A percentile compares a stretch with the other conserved stretches of the same genome.
These are phyloP conservation scores for Pristionchus mayeri DNA, from an alignment of 2,888 invertebrate species.

Conservation along the genomic window DNA sequence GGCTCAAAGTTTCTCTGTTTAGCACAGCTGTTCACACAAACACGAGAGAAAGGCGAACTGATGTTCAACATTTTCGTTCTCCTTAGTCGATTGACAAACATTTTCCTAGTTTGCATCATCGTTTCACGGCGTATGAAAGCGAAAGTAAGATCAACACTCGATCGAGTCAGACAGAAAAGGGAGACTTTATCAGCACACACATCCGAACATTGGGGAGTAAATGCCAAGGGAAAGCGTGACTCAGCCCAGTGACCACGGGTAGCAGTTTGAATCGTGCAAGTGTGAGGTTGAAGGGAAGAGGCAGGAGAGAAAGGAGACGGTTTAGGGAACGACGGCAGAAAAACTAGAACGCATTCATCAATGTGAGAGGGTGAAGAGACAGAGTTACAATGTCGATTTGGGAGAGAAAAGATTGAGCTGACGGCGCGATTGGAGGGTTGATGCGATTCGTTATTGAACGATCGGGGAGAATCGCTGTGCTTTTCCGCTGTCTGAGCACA, in stretches of 20 bases:
- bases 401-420: neutral
- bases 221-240: neutral
- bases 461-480: no score
- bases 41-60: neutral
- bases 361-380: neutral
- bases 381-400: neutral
- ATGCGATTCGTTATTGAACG: no score
- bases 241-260: neutral
- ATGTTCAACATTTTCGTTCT: neutral
- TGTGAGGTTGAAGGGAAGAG: neutral
- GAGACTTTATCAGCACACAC: neutral
- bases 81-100: no score
- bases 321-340: neutral
- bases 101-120: no score
- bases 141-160: no score
- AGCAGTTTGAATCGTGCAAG: neutral
- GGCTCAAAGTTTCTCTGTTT: no score
- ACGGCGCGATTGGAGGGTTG: no score
- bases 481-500: no score
- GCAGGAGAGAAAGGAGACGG: neutral
- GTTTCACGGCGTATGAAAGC: no score
- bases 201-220: neutral
- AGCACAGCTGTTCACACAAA: neutral
- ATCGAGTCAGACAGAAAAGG: neutral
- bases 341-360: neutral